Conservation (phyloP, 2,797 vertebrate species). For the Danio jaintianensis region DNA sequence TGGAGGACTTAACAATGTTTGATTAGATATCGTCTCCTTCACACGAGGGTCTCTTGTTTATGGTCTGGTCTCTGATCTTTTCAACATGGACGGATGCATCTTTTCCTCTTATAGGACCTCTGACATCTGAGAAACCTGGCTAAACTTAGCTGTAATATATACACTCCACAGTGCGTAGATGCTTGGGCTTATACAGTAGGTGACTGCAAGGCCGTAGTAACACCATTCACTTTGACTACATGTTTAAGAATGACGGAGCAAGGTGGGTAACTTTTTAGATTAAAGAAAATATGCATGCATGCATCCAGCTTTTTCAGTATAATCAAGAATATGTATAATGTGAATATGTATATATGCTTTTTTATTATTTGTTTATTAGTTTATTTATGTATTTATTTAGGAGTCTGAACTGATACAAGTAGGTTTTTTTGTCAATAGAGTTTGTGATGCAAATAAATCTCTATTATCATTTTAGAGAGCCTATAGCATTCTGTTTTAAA, state of each 20-base stretch:
- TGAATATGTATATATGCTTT: not conserved
- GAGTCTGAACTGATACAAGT: not conserved
- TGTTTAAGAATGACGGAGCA: slow-evolving; percentile 75
- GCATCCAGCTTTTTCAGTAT: not conserved
- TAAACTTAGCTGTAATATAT: slow-evolving; percentile 81
- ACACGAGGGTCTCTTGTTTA: slow-evolving; percentile 68
- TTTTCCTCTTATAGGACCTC: slow-evolving; percentile 79
- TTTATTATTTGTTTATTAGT: no score
- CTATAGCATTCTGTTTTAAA: not conserved
- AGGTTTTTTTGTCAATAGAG: not conserved
- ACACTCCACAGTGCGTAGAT: slow-evolving; percentile 47
- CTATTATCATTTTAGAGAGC: slow-evolving; percentile 23
- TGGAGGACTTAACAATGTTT: slow-evolving; percentile 14
- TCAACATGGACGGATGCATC: slow-evolving; percentile 50
- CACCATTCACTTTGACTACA: slow-evolving; percentile 59
- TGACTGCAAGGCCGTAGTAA: slow-evolving; percentile 16
- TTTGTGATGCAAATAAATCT: slow-evolving; percentile 4
- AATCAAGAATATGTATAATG: not conserved
- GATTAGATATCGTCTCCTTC: not conserved
- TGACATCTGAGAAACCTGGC: slow-evolving; percentile 81
- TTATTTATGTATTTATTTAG: no score
- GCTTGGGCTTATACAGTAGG: not conserved
- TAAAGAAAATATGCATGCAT: not conserved
- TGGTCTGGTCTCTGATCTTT: slow-evolving; percentile 44
- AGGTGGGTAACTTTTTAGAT: slow-evolving; percentile 68